phyloP scores from a whole-genome alignment of 1,140 invertebrate genomes.

The Apis laboriosa region DNA sequence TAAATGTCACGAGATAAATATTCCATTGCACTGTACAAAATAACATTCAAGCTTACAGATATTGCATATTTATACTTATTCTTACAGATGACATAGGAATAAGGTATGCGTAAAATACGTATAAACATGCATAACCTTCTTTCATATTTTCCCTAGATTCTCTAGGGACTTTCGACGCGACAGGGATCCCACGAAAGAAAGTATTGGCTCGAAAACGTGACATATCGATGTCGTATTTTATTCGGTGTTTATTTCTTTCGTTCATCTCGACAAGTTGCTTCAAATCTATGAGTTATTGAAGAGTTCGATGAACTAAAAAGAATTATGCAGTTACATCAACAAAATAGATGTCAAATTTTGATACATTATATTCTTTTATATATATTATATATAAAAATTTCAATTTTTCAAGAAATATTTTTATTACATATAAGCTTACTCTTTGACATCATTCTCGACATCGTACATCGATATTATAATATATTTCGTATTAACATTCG shows the following conservation, averaged over 20 bases:
- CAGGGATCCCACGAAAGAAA: slow-evolving; percentile 21
- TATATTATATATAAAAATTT: not conserved
- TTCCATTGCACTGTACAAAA: no score
- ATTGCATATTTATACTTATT: not conserved
- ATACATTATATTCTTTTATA: not conserved
- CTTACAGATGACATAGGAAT: no score
- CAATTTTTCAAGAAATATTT: not conserved
- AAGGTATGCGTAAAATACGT: no score
- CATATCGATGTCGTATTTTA: slow-evolving; percentile 54
- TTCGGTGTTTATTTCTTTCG: slow-evolving; percentile 20
- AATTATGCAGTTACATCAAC: no score
- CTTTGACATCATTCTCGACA: not conserved
- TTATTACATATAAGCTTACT: not conserved
- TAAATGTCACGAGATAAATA: no score
- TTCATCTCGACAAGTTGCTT: slow-evolving; percentile 22
- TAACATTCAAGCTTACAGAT: no score
- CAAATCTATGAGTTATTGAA: not conserved
- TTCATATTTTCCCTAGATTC: not conserved
- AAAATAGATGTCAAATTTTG: not conserved
- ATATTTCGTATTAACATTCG: not conserved
- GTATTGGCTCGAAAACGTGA: slow-evolving; percentile 50
- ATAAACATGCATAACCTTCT: not conserved
- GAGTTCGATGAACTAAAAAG: slow-evolving; percentile 34
- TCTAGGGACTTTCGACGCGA: slow-evolving; percentile 40
- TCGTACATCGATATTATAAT: not conserved